phyloP scores from a whole-genome alignment of 2,888 invertebrate species.

The Entomobrya proxima region DNA sequence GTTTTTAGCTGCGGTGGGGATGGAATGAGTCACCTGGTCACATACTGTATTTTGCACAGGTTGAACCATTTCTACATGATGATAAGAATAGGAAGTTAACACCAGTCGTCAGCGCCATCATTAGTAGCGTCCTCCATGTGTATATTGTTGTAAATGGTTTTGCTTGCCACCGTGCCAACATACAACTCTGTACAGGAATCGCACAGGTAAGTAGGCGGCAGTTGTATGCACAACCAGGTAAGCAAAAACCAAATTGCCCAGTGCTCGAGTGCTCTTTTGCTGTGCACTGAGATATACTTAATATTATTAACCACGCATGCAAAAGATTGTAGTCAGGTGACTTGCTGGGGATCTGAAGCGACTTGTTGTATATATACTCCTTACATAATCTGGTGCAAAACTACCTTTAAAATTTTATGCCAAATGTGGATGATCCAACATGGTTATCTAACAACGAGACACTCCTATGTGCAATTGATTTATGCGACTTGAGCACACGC shows the following conservation, averaged over 20 bases:
- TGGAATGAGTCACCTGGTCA: not conserved
- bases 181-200: not conserved
- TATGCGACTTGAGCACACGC: constrained; percentile 26
- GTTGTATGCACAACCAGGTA: not conserved
- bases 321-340: constrained; percentile 3
- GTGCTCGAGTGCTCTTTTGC: too few species aligned
- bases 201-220: not conserved
- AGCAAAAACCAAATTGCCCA: too few species aligned
- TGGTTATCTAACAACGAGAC: constrained; percentile 5
- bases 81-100: constrained; percentile 16
- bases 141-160: not conserved
- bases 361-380: constrained; percentile 7
- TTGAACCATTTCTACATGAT: not conserved
- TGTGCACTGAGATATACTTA: not conserved
- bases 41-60: not conserved
- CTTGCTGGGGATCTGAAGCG: constrained; percentile 1
- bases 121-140: not conserved
- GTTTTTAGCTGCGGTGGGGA: not conserved
- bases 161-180: not conserved
- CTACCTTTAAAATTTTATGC: not conserved
- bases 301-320: not conserved
- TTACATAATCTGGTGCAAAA: constrained; percentile 1
- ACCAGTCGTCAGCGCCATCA: not conserved
- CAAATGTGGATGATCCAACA: constrained; percentile 11
- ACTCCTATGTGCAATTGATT: not conserved